These are phyloP conservation scores for Neogale vison DNA, from an alignment of 2,113 vertebrate genomes.

Conservation along the genomic window DNA sequence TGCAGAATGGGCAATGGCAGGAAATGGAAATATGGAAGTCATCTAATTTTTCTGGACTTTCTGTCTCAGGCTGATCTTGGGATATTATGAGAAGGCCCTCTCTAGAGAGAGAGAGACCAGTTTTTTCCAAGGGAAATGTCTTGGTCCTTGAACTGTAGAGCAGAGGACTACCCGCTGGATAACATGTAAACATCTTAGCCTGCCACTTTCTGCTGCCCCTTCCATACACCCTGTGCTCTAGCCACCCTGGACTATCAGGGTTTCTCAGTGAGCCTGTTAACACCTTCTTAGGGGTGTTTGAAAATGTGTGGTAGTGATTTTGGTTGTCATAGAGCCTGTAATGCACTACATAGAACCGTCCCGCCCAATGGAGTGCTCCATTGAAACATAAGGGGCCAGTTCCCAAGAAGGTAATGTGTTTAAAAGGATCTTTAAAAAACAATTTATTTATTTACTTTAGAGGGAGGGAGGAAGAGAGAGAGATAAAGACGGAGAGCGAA, in stretches of 20 bases:
- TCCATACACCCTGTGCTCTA: not conserved
- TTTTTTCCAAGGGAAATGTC: not conserved
- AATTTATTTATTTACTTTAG: not conserved
- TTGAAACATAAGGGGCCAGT: not conserved
- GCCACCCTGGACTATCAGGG: not conserved
- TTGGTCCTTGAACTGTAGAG: not conserved
- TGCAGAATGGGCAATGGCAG: not conserved
- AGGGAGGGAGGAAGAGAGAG: not conserved
- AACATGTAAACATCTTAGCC: not conserved
- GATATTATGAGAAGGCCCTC: not conserved
- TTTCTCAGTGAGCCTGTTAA: not conserved
- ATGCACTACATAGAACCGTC: not conserved
- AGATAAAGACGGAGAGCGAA: not conserved
- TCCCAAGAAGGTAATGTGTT: not conserved
- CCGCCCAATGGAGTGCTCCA: not conserved
- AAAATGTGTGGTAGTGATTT: not conserved
- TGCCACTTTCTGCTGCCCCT: not conserved
- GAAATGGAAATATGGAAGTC: not conserved
- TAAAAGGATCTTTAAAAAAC: not conserved
- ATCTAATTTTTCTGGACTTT: not conserved
- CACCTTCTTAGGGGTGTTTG: not conserved
- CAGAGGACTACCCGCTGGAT: not conserved
- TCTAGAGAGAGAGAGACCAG: not conserved
- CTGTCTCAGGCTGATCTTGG: not conserved
- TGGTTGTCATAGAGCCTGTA: not conserved